Conservation (phyloP, 2,113 vertebrate species). For the Eolophus roseicapilla region DNA sequence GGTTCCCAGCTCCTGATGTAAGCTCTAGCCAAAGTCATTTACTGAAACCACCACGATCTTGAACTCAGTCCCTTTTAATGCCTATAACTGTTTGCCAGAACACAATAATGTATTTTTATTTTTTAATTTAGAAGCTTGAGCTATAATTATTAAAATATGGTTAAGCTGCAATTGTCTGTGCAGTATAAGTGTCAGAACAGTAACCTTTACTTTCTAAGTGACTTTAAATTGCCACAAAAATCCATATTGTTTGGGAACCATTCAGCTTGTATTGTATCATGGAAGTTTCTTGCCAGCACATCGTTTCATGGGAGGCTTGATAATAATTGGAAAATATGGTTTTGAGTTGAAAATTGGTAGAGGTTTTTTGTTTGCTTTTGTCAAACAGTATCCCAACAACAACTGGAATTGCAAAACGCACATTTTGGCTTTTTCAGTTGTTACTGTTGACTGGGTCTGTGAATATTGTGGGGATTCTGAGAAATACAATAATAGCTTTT, state of each 20-base stretch:
- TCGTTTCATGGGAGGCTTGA: not conserved
- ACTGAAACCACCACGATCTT: not conserved
- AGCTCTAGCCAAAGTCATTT: not conserved
- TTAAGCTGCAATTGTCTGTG: not conserved
- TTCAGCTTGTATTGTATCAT: not conserved
- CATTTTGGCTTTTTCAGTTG: not conserved
- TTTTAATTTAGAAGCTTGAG: not conserved
- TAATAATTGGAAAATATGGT: not conserved
- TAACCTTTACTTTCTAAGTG: not conserved
- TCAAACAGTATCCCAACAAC: not conserved
- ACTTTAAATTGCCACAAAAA: not conserved
- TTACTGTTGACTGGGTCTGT: not conserved
- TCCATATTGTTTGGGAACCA: not conserved
- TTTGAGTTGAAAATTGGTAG: not conserved
- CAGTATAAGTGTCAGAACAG: not conserved
- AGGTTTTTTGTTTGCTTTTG: not conserved
- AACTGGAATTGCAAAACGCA: not conserved
- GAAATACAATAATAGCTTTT: not conserved
- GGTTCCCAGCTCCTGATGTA: not conserved
- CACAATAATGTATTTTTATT: not conserved
- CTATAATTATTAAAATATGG: not conserved
- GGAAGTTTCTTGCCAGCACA: not conserved
- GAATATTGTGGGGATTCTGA: not conserved
- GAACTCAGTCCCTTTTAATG: not conserved
- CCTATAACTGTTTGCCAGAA: not conserved